phyloP scores from a whole-genome alignment of 2,888 invertebrate genomes.

The Drosophila glabriapex region DNA sequence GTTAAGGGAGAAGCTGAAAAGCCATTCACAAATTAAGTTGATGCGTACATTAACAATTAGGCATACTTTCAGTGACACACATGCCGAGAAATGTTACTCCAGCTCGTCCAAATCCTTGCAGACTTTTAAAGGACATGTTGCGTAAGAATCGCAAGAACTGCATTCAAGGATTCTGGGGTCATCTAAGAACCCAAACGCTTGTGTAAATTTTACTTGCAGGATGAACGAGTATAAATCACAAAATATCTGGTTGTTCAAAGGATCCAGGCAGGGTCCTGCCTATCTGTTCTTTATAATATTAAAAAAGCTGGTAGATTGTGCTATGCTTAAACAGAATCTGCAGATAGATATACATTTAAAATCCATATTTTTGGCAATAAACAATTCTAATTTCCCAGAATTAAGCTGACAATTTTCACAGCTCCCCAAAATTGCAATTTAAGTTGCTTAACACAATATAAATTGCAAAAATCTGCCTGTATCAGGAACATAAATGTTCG shows the following conservation, averaged over 20 bases:
- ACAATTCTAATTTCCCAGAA: neutral
- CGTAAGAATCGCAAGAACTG: no score
- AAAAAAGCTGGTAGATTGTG: neutral
- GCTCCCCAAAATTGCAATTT: conserved; percentile 9
- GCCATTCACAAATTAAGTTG: neutral
- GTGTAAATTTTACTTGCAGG: no score
- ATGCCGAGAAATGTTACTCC: accelerated
- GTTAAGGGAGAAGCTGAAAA: neutral
- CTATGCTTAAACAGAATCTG: neutral
- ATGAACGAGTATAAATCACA: neutral
- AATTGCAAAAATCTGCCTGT: conserved; percentile 30
- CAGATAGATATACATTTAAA: neutral
- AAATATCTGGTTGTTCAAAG: neutral
- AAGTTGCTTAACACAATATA: conserved; percentile 2
- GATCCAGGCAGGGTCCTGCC: neutral
- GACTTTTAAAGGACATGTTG: neutral
- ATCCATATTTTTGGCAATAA: neutral
- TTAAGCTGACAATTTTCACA: neutral
- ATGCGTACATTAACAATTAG: neutral
- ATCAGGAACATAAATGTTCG: conserved; percentile 24
- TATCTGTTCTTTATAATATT: neutral
- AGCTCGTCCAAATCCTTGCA: neutral
- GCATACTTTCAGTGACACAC: neutral
- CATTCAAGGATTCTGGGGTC: no score
- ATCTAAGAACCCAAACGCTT: no score